Evolutionary conservation across 2,888 invertebrate species (phyloP).

Genomic region (Rhingia rostrata): DNA sequence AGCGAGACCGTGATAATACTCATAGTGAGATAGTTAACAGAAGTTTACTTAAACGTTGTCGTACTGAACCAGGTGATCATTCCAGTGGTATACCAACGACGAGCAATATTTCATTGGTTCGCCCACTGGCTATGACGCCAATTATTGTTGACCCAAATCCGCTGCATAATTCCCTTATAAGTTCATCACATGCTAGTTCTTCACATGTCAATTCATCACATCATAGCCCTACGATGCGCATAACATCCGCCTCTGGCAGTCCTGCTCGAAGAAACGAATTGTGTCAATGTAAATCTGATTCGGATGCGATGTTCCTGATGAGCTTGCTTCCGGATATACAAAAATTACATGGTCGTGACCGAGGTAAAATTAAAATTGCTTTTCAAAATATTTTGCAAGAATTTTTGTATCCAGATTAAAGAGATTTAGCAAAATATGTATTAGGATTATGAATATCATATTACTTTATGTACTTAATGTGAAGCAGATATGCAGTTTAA

Average conservation of each 20-base stretch:
- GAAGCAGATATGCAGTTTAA: too few relatives aligned
- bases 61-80: slow-evolving; percentile 11
- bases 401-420: slow-evolving; percentile 81
- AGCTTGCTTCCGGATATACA: slow-evolving; percentile 82
- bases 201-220: too few relatives aligned
- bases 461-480: too few relatives aligned
- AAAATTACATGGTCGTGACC: slow-evolving; percentile 81
- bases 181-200: slow-evolving; percentile 44
- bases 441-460: too few relatives aligned
- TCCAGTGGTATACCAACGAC: slow-evolving; percentile 9
- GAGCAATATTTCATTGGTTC: slow-evolving; percentile 58
- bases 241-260: slow-evolving; percentile 38
- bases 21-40: slow-evolving; percentile 6
- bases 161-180: slow-evolving; percentile 73
- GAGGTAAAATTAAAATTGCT: slow-evolving; percentile 82
- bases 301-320: slow-evolving; percentile 83
- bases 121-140: slow-evolving; percentile 43
- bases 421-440: too few relatives aligned
- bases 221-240: background rate
- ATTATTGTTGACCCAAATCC: slow-evolving; percentile 34
- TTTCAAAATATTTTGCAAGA: slow-evolving; percentile 82
- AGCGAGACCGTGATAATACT: slow-evolving; percentile 3
- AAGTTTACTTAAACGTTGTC: slow-evolving; percentile 50
- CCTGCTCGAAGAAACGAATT: slow-evolving; percentile 75
- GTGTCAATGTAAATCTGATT: slow-evolving; percentile 82